A percentile compares a stretch with the other conserved stretches of the same genome.
These are phyloP conservation scores for Morus bassanus DNA, from an alignment of 2,797 vertebrate genomes.

Conservation along the genomic window DNA sequence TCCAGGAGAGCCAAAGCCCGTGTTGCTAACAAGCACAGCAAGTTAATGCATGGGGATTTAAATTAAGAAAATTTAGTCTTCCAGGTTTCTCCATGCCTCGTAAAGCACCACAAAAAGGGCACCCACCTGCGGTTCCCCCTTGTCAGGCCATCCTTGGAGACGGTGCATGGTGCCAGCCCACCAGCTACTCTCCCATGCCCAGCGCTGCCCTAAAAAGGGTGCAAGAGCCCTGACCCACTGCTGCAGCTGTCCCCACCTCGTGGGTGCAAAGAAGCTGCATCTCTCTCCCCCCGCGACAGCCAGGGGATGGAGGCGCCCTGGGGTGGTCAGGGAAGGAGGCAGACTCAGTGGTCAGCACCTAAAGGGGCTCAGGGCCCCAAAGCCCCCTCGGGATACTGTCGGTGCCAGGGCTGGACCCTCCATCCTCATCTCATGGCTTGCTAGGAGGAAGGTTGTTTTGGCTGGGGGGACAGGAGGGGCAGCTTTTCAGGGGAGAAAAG, in stretches of 20 bases:
- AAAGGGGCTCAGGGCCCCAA: neutral
- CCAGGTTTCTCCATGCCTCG: neutral
- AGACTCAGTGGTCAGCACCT: neutral
- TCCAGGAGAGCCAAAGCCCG: neutral
- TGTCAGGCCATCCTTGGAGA: neutral
- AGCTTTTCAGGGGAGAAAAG: neutral
- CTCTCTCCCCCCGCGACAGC: fast-evolving
- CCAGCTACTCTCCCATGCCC: too few species aligned
- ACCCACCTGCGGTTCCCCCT: neutral
- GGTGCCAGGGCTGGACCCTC: neutral
- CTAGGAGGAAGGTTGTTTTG: neutral
- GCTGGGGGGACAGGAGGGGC: neutral
- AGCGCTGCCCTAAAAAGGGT: fast-evolving
- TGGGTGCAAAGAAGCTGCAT: neutral
- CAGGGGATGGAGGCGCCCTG: neutral
- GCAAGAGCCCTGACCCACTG: neutral
- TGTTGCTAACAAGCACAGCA: neutral
- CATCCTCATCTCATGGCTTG: neutral
- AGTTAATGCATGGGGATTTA: fast-evolving
- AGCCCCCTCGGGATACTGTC: neutral
- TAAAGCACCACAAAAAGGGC: neutral
- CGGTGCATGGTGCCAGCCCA: neutral
- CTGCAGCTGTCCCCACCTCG: fast-evolving
- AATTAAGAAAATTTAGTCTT: neutral
- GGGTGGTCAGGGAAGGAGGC: neutral